Percentiles rank a stretch among this genome's conserved stretches.
These are phyloP conservation scores for Drosophila quadrilineata DNA, from an alignment of 1,140 invertebrate genomes.

Conservation along the genomic window DNA sequence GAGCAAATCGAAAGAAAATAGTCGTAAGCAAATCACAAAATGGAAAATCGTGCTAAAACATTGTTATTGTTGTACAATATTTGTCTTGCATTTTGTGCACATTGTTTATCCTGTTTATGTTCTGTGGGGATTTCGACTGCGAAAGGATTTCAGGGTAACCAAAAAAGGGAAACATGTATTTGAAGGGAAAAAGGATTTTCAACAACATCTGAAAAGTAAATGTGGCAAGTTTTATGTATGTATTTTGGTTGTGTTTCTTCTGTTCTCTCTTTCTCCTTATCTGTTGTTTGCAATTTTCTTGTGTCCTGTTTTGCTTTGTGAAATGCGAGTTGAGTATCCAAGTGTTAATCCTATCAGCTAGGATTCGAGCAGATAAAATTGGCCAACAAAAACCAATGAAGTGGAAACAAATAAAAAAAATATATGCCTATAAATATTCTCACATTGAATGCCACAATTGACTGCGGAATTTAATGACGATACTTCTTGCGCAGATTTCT, in stretches of 20 bases:
- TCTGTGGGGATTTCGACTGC: slow-evolving; percentile 10
- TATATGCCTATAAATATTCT: slow-evolving; percentile 40
- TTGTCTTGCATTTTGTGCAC: slow-evolving; percentile 43
- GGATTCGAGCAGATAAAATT: slow-evolving; percentile 31
- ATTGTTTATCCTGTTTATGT: slow-evolving; percentile 40
- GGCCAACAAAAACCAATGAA: slow-evolving; percentile 27
- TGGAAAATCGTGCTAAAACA: slow-evolving; percentile 21
- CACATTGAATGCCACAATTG: too few relatives aligned
- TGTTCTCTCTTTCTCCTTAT: slow-evolving; percentile 2
- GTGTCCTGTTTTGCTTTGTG: slow-evolving; percentile 16
- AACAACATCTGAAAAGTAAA: slow-evolving; percentile 31
- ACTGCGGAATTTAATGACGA: neutral
- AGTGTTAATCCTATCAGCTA: slow-evolving; percentile 39
- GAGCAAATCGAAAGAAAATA: slow-evolving; percentile 30
- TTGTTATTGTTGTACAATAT: slow-evolving; percentile 33
- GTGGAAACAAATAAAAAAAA: slow-evolving; percentile 36
- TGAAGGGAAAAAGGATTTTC: neutral
- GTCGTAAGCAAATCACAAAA: slow-evolving; percentile 20
- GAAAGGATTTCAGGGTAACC: slow-evolving; percentile 10
- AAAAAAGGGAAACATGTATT: neutral
- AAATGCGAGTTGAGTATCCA: slow-evolving; percentile 21
- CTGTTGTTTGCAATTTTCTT: neutral
- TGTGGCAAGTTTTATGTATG: slow-evolving; percentile 28
- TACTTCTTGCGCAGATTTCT: neutral
- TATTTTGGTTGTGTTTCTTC: slow-evolving; percentile 24